These are phyloP conservation scores for Anastrepha ludens DNA, from an alignment of 1,140 invertebrate species.

Conservation along the genomic window DNA sequence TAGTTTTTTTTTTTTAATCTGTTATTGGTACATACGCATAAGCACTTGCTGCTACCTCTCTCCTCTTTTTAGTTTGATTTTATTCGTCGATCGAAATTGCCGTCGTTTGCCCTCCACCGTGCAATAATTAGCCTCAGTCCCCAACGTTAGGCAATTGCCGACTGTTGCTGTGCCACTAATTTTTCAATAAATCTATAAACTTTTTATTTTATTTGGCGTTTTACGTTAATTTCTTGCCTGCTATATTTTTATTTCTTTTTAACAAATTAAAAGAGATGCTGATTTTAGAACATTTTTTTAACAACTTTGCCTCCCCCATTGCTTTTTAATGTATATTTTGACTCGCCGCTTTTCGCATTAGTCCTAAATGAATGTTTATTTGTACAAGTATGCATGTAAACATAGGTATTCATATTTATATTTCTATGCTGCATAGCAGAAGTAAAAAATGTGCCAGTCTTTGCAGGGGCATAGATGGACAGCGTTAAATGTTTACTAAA, in stretches of 20 bases:
- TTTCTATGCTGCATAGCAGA: too few species aligned
- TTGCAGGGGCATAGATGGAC: too few species aligned
- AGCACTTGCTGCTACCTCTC: neutral
- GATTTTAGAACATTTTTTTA: neutral
- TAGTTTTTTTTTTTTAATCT: neutral
- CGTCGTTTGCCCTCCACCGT: neutral
- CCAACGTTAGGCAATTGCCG: neutral
- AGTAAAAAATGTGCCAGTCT: too few species aligned
- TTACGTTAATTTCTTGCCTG: neutral
- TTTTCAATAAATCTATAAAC: neutral
- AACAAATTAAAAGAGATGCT: neutral
- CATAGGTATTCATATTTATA: too few species aligned
- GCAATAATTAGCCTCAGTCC: neutral
- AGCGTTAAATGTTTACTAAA: too few species aligned
- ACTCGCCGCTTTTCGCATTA: neutral
- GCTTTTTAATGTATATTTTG: neutral
- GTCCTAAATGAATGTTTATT: conserved; percentile 1
- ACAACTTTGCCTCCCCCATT: neutral
- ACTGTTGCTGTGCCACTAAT: neutral
- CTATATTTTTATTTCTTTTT: conserved; percentile 16
- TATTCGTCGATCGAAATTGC: neutral
- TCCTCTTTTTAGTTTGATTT: neutral
- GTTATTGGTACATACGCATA: neutral
- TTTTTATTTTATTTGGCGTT: neutral
- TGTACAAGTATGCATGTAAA: neutral